Evolutionary conservation across 2,113 vertebrate genomes (phyloP).

Genomic region (Charina bottae): DNA sequence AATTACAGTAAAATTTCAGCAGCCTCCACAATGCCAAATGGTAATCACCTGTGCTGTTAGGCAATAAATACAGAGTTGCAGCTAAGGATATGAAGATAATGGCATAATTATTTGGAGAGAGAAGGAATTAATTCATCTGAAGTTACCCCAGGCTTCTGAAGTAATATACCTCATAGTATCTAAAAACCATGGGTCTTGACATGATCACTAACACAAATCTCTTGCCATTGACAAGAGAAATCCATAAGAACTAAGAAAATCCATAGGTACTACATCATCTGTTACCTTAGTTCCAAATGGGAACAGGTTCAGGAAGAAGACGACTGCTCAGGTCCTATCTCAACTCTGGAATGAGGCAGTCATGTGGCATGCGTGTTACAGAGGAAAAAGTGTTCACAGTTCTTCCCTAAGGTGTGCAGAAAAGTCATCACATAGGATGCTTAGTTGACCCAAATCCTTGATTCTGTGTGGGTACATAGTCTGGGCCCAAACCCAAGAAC

Average conservation of each 20-base stretch:
- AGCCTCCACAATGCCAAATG: neutral
- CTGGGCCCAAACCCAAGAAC: neutral
- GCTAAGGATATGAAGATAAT: neutral
- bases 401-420: neutral
- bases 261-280: neutral
- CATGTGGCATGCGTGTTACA: neutral
- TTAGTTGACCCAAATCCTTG: neutral
- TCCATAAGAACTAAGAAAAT: neutral
- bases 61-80: neutral
- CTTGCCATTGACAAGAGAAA: neutral
- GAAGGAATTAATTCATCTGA: neutral
- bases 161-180: neutral
- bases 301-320: too few species aligned
- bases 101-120: fast-evolving
- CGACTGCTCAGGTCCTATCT: neutral
- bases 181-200: neutral
- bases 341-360: neutral
- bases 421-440: neutral
- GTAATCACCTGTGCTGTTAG: neutral
- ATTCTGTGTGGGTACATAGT: neutral
- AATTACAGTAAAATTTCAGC: neutral
- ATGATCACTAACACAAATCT: neutral
- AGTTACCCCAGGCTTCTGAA: neutral
- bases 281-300: neutral
- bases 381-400: neutral